These are phyloP conservation scores for Neopipo cinnamomea DNA, from an alignment of 2,113 vertebrate genomes.

Conservation along the genomic window DNA sequence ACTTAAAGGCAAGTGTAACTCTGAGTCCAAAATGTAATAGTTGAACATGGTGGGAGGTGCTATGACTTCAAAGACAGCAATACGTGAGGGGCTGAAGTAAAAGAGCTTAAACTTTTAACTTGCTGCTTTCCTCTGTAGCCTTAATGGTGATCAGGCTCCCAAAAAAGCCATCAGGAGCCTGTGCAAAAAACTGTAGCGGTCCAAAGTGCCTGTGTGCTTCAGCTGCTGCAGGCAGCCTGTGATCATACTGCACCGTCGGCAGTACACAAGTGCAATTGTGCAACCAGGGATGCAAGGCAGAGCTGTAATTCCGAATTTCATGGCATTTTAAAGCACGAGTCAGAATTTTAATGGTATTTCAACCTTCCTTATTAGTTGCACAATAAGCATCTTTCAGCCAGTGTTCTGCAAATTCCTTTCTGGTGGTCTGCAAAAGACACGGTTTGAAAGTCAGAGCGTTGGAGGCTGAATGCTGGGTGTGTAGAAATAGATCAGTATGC, in stretches of 20 bases:
- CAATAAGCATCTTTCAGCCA: conserved; percentile 4
- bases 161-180: not conserved
- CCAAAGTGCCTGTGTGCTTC: not conserved
- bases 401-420: conserved; percentile 8
- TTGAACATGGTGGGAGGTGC: not conserved
- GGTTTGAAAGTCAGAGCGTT: not conserved
- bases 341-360: conserved; percentile 47
- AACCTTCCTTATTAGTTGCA: conserved; percentile 44
- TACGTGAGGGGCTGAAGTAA: not conserved
- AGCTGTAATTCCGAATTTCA: conserved; percentile 5
- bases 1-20: not conserved
- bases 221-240: not conserved
- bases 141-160: not conserved
- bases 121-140: not conserved
- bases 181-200: not conserved
- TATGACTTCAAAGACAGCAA: not conserved
- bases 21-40: not conserved
- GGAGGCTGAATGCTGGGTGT: not conserved
- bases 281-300: not conserved
- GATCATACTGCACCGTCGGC: not conserved
- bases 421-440: not conserved
- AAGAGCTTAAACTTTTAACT: not conserved
- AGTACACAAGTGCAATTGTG: not conserved
- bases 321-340: conserved; percentile 29
- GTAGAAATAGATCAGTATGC: not conserved